These are phyloP conservation scores for Trididemnum miniatum DNA, from an alignment of 23 tunicate genomes.

Conservation along the genomic window DNA sequence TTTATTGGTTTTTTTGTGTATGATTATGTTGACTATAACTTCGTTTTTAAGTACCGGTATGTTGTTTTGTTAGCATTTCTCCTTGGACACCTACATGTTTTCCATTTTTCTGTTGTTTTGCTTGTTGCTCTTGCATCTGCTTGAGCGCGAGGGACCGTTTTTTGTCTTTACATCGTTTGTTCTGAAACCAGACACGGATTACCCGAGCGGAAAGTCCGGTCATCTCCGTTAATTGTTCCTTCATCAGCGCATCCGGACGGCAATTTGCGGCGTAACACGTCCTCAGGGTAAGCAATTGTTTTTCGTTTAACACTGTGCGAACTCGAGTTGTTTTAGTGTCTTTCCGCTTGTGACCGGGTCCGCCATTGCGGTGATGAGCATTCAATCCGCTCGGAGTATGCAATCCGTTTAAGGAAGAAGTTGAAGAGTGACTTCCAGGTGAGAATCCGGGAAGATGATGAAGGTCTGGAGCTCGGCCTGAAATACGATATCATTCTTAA, in stretches of 20 bases:
- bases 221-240: slow-evolving; percentile 97
- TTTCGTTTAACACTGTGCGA: slow-evolving; percentile 94
- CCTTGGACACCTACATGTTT: slow-evolving; percentile 50
- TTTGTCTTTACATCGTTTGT: slow-evolving; percentile 96
- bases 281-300: slow-evolving; percentile 83
- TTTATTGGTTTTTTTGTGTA: too few species aligned
- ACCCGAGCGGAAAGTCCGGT: slow-evolving; percentile 91
- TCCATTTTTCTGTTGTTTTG: slow-evolving; percentile 66
- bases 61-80: too few species aligned
- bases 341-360: slow-evolving; percentile 31
- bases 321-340: slow-evolving; percentile 91
- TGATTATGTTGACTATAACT: too few species aligned
- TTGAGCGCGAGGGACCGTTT: slow-evolving; percentile 86
- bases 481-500: too few species aligned
- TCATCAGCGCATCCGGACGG: slow-evolving; percentile 97
- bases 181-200: slow-evolving; percentile 97
- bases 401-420: slow-evolving; percentile 11
- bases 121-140: slow-evolving; percentile 89
- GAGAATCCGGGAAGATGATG: slow-evolving; percentile 38
- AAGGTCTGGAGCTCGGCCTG: slow-evolving; percentile 28
- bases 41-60: too few species aligned
- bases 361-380: slow-evolving; percentile 14
- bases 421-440: not conserved
- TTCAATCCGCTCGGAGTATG: slow-evolving; percentile 7
- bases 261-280: slow-evolving; percentile 95